A percentile compares a stretch with the other conserved stretches of the same genome.
Evolutionary conservation across 2,113 vertebrate genomes (phyloP).

Genomic region (Rhinoderma darwinii): DNA sequence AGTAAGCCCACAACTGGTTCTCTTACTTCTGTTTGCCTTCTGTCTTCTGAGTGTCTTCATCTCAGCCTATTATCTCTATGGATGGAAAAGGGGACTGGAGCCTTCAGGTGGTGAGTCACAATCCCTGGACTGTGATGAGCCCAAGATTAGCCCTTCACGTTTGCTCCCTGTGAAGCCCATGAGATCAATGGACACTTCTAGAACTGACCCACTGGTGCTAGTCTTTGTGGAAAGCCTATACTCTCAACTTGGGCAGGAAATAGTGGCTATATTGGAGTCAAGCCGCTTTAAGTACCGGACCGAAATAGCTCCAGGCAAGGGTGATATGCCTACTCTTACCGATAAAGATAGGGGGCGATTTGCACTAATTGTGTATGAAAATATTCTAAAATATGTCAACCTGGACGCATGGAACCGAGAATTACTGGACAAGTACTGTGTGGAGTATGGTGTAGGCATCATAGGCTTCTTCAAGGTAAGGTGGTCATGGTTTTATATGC

Average conservation of each 20-base stretch:
- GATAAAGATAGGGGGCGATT: slow-evolving; percentile 94
- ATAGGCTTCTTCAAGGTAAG: slow-evolving; percentile 97
- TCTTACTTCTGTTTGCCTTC: slow-evolving; percentile 92
- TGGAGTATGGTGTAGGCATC: slow-evolving; percentile 96
- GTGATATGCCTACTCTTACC: slow-evolving; percentile 95
- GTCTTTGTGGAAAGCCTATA: slow-evolving; percentile 98
- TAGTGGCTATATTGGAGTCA: slow-evolving; percentile 95
- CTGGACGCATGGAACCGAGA: slow-evolving; percentile 98
- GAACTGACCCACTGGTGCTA: slow-evolving; percentile 91
- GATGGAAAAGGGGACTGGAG: slow-evolving; percentile 92
- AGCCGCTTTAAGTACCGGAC: slow-evolving; percentile 93
- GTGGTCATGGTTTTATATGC: neutral
- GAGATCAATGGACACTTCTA: slow-evolving; percentile 76
- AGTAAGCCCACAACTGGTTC: slow-evolving; percentile 90
- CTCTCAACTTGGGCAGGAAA: slow-evolving; percentile 96
- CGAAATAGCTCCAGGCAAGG: slow-evolving; percentile 94
- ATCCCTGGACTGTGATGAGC: slow-evolving; percentile 81
- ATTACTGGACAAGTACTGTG: slow-evolving; percentile 97
- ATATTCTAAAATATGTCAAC: slow-evolving; percentile 97
- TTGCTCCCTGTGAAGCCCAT: slow-evolving; percentile 82
- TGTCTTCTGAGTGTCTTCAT: slow-evolving; percentile 94
- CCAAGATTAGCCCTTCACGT: slow-evolving; percentile 83
- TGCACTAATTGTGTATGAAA: slow-evolving; percentile 93
- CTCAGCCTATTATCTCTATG: slow-evolving; percentile 98
- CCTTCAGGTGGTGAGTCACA: slow-evolving; percentile 80